Evolutionary conservation across 2,888 invertebrate genomes (phyloP).

Genomic region (Steinernema hermaphroditum): DNA sequence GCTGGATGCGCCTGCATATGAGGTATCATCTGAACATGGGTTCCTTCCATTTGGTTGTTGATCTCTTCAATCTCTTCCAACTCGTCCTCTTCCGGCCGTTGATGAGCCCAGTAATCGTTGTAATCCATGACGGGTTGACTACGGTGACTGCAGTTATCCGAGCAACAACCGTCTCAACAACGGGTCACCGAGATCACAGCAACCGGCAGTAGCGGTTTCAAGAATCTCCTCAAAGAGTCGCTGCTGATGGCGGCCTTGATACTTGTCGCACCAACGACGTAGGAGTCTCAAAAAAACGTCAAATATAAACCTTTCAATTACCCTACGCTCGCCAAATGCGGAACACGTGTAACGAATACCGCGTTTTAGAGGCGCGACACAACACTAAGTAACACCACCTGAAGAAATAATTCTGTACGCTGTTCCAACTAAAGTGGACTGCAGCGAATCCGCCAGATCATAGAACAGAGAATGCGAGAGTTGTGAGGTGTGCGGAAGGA

Average conservation of each 20-base stretch:
- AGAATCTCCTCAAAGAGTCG: conserved; percentile 25
- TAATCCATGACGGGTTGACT: conserved; percentile 2
- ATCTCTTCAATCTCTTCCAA: conserved; percentile 22
- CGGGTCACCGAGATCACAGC: background rate
- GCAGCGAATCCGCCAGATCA: no score
- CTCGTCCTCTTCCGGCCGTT: conserved; percentile 19
- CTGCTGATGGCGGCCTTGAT: conserved; percentile 25
- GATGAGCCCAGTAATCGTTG: conserved; percentile 14
- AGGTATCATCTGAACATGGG: conserved; percentile 16
- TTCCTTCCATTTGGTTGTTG: conserved; percentile 26
- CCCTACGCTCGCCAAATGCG: conserved; percentile 1
- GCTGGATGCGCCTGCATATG: conserved; percentile 10
- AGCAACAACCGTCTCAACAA: background rate
- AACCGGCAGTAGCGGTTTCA: conserved; percentile 8
- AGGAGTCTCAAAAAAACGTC: background rate
- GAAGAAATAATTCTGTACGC: no score
- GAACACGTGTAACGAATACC: no score
- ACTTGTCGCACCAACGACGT: conserved; percentile 8
- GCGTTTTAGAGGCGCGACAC: no score
- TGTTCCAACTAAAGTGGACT: no score
- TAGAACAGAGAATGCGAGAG: conserved; percentile 11
- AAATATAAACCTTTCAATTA: conserved; percentile 12
- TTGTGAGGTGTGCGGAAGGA: background rate
- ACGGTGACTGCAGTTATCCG: background rate
- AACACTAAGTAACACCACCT: background rate